Evolutionary conservation across 1,140 invertebrate species (phyloP), one percentile per base, ranked within the genome.

Genomic region (Drosophila subobscura): DNA sequence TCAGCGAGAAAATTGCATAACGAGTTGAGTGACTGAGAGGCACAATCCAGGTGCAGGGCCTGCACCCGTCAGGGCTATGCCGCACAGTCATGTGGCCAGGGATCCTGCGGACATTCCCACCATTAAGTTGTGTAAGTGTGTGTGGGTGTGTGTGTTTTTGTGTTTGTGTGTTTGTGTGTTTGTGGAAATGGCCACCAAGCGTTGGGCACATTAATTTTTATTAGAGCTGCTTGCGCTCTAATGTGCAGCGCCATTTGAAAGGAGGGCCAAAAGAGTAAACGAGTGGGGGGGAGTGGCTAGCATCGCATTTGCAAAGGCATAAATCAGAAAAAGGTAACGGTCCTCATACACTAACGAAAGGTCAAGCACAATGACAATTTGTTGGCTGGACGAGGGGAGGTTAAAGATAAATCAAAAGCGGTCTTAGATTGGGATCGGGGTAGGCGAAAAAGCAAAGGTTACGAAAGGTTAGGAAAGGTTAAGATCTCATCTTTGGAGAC

Each of bases 1-100:
- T 41, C 25, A 52, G 53, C 44, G 53, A 66, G 63, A 27, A 83
- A 78, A 88, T 86, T 88, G 83, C 83, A 88, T 86, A 83, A 83
- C 78, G 53, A 75, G 83, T 76, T 66, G 51, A 81, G 37, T 64
- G 79, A 53, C 40, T 46, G 44, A 33, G 33, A 16, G 49, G 47
- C 4, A 46, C 22, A 40, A 7, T 40, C 25, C 29, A 33, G 40
- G 27, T 40, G 44, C 7, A 41, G n/a, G 8, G 16, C 59, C 29
- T 37, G 14, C 20, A 37, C 12, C 44, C 14, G 44, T 44, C 42
- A 68, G 65, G 73, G 3, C 2, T 72, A 72, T 55, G 45, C 72
- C 60, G 64, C 60, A 67, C 81, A 77, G 45, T 27, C 27, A 49
- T 79, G 72, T 64, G 72, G 67, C 59, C 72, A 67, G 12, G 10